Evolutionary conservation across 2,888 invertebrate genomes (phyloP).

Genomic region (Chesias legatella): DNA sequence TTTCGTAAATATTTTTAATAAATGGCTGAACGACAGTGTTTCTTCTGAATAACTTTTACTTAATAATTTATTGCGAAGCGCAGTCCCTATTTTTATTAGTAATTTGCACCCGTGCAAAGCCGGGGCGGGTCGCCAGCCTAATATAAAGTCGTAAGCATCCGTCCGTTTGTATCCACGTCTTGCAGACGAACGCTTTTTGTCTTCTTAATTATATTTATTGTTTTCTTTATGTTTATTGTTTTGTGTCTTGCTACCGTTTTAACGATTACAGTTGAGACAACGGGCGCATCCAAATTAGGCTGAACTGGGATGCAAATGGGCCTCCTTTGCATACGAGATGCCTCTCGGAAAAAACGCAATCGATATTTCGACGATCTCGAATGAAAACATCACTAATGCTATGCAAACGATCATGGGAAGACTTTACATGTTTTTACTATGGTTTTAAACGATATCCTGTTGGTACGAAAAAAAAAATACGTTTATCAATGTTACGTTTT

Average conservation of each 20-base stretch:
- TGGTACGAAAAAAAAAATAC: constrained; percentile 16
- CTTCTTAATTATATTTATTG: constrained; percentile 79
- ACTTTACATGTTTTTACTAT: constrained; percentile 28
- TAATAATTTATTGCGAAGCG: no score
- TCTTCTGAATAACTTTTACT: no score
- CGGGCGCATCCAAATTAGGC: constrained; percentile 72
- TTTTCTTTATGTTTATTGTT: constrained; percentile 76
- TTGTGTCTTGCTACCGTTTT: constrained; percentile 73
- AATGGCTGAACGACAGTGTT: no score
- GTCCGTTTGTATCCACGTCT: constrained; percentile 68
- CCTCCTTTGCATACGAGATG: constrained; percentile 60
- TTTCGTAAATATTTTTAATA: no score
- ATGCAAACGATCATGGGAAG: constrained; percentile 59
- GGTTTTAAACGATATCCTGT: constrained; percentile 35
- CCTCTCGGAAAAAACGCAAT: constrained; percentile 48
- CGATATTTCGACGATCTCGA: constrained; percentile 48
- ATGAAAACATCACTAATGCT: constrained; percentile 68
- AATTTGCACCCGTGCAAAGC: no score
- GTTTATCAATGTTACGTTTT: constrained; percentile 22
- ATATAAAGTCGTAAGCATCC: constrained; percentile 71
- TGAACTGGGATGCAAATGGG: constrained; percentile 67
- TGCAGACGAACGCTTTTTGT: constrained; percentile 74
- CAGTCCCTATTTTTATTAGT: no score
- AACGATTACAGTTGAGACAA: constrained; percentile 67
- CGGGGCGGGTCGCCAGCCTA: no score